A percentile compares a stretch with the other conserved stretches of the same genome.
Evolutionary conservation across 2,113 vertebrate species (phyloP).

Genomic region (Riparia riparia): DNA sequence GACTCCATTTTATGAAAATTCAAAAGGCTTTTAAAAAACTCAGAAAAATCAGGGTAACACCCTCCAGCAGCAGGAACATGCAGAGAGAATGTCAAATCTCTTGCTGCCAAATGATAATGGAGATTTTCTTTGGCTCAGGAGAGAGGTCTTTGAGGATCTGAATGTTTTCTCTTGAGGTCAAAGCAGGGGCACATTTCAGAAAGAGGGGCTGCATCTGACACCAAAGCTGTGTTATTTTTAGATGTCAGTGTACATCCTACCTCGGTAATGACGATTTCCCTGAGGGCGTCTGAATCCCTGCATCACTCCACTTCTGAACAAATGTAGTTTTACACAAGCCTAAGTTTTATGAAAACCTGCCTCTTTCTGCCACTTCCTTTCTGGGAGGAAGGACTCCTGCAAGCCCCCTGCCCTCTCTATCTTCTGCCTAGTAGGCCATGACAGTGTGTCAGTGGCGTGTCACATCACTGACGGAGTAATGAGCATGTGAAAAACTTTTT

Average conservation of each 20-base stretch:
- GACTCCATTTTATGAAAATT: too few relatives aligned
- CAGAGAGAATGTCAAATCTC: not conserved
- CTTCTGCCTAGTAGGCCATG: not conserved
- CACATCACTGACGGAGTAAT: not conserved
- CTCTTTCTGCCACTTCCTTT: not conserved
- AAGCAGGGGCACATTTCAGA: conserved; percentile 2
- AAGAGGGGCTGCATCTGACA: not conserved
- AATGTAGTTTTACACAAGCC: not conserved
- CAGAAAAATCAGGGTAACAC: too few relatives aligned
- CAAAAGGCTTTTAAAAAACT: too few relatives aligned
- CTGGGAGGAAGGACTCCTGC: not conserved
- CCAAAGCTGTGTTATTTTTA: not conserved
- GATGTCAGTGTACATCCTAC: not conserved
- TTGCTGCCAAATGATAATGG: conserved; percentile 22
- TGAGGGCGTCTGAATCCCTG: not conserved
- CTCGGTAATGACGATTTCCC: not conserved
- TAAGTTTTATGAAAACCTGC: not conserved
- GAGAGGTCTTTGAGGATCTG: conserved; percentile 17
- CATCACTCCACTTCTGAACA: not conserved
- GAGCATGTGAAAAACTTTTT: not conserved
- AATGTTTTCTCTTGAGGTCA: not conserved
- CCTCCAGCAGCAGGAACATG: not conserved
- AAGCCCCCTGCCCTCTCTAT: not conserved
- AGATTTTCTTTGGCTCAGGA: conserved; percentile 4
- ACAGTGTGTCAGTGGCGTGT: not conserved